phyloP scores from a whole-genome alignment of 2,888 invertebrate genomes.

The Calameuta idolon region DNA sequence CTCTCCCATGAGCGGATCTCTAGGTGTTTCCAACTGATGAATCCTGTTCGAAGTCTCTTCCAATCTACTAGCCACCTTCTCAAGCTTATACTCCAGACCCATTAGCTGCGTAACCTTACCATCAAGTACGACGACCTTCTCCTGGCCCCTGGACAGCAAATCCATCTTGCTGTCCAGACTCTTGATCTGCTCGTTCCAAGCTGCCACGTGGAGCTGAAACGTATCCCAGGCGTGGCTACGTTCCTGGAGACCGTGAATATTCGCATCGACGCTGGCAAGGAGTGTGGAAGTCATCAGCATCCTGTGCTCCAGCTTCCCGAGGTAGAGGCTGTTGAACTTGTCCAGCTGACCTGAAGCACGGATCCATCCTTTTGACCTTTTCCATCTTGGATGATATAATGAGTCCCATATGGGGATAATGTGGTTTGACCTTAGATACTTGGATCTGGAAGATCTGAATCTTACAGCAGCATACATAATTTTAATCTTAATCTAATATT shows the following conservation, averaged over 20 bases:
- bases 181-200: slow-evolving; percentile 70
- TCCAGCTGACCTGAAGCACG: slow-evolving; percentile 59
- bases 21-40: slow-evolving; percentile 24
- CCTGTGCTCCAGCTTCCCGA: slow-evolving; percentile 66
- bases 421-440: background rate
- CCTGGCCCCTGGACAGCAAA: slow-evolving; percentile 65
- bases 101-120: slow-evolving; percentile 58
- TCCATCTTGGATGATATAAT: background rate
- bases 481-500: slow-evolving; percentile 12
- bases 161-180: slow-evolving; percentile 69
- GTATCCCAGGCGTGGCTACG: slow-evolving; percentile 70
- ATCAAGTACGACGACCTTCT: slow-evolving; percentile 60
- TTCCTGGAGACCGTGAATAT: slow-evolving; percentile 68
- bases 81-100: slow-evolving; percentile 63
- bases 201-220: slow-evolving; percentile 69
- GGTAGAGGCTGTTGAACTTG: slow-evolving; percentile 64
- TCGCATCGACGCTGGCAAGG: slow-evolving; percentile 66
- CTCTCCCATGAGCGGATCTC: slow-evolving; percentile 58
- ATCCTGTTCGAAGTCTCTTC: slow-evolving; percentile 54
- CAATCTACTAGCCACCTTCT: slow-evolving; percentile 64
- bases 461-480: background rate
- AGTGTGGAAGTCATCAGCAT: slow-evolving; percentile 62
- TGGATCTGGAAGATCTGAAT: background rate
- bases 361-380: background rate
- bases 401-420: background rate